Percentiles rank a stretch among this genome's conserved stretches.
Evolutionary conservation across 2,888 invertebrate genomes (phyloP).

Genomic region (Caenorhabditis sulstoni): DNA sequence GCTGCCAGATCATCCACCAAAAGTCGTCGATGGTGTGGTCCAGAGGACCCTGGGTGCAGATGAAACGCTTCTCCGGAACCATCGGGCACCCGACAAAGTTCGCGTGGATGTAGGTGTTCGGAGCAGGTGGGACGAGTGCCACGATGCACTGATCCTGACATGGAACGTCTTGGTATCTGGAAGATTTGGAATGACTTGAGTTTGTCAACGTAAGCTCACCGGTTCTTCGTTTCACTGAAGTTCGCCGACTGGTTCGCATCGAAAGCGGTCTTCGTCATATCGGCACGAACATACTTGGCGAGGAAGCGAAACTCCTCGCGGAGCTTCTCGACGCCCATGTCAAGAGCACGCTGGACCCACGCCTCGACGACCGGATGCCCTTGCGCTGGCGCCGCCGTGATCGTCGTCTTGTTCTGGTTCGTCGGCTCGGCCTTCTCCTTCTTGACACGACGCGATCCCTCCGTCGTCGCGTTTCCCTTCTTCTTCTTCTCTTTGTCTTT

Average conservation of each 20-base stretch:
- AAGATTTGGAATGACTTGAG: not conserved
- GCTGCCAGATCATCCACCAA: conserved; percentile 64
- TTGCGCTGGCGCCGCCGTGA: conserved; percentile 6
- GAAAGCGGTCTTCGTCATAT: conserved; percentile 67
- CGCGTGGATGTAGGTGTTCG: conserved; percentile 72
- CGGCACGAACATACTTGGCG: conserved; percentile 65
- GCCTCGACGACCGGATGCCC: conserved; percentile 47
- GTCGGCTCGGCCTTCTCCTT: conserved; percentile 39
- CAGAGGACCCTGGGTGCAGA: conserved; percentile 63
- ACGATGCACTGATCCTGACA: conserved; percentile 71
- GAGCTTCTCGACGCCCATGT: conserved; percentile 65
- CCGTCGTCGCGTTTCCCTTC: conserved; percentile 18
- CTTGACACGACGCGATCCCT: conserved; percentile 8
- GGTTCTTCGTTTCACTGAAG: conserved; percentile 19
- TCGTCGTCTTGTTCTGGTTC: conserved; percentile 9
- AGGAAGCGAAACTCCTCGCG: conserved; percentile 68
- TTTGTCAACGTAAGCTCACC: too few species aligned
- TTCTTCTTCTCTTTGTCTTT: conserved; percentile 10
- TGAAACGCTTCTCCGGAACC: conserved; percentile 60
- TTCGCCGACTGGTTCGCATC: conserved; percentile 52
- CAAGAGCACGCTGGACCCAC: conserved; percentile 62
- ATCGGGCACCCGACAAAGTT: conserved; percentile 69
- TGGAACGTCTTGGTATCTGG: conserved; percentile 70
- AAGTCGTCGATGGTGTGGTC: conserved; percentile 65
- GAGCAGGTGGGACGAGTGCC: conserved; percentile 59